Evolutionary conservation across 1,140 invertebrate genomes (phyloP).

Genomic region (Aphaenogaster floridana): DNA sequence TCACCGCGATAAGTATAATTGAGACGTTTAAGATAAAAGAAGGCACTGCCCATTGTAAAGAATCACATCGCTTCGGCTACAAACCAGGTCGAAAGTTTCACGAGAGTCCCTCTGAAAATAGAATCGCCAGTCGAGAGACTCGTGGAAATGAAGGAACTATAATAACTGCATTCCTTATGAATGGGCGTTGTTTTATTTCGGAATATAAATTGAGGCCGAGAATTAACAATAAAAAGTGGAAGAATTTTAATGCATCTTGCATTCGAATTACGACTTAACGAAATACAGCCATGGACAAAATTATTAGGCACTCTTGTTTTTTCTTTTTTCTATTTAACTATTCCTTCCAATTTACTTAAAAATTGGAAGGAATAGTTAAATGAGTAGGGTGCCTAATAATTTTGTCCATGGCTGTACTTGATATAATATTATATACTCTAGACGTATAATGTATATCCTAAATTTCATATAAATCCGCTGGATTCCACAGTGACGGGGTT

Average conservation of each 20-base stretch:
- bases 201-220: background rate
- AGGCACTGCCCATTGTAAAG: background rate
- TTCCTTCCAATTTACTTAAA: too few relatives aligned
- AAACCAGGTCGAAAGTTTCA: slow-evolving; percentile 4
- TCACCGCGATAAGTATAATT: slow-evolving; percentile 27
- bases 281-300: background rate
- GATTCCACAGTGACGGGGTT: background rate
- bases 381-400: too few relatives aligned
- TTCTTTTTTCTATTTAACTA: too few relatives aligned
- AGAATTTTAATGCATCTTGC: background rate
- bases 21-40: slow-evolving; percentile 28
- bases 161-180: background rate
- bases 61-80: background rate
- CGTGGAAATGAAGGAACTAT: background rate
- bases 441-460: background rate
- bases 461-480: background rate
- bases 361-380: too few relatives aligned
- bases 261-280: background rate
- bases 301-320: too few relatives aligned
- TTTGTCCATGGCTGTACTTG: background rate
- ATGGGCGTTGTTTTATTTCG: background rate
- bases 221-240: background rate
- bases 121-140: background rate
- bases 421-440: background rate
- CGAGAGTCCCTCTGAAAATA: background rate